Conservation (phyloP, 2,888 invertebrate species). For the Drosophila meridionalis region DNA sequence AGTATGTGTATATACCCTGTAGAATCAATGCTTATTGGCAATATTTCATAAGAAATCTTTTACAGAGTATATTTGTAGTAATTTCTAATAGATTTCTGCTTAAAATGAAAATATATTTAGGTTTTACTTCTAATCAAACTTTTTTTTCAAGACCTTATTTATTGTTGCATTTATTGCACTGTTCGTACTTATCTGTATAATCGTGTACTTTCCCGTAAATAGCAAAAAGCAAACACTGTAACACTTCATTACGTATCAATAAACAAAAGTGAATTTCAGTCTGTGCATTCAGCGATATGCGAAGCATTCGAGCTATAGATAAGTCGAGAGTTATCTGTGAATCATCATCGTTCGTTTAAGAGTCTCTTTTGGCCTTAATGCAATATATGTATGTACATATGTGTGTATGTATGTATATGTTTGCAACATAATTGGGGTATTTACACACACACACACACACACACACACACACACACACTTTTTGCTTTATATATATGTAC, state of each 20-base stretch:
- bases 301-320: neutral
- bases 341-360: neutral
- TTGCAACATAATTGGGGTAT: slow-evolving; percentile 2
- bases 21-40: too few species aligned
- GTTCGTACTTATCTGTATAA: neutral
- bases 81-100: too few species aligned
- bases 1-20: too few species aligned
- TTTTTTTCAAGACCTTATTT: too few species aligned
- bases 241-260: neutral
- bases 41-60: too few species aligned
- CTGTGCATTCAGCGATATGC: neutral
- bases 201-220: slow-evolving; percentile 8
- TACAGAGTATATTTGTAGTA: too few species aligned
- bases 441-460: neutral
- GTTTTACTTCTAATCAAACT: too few species aligned
- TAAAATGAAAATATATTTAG: too few species aligned
- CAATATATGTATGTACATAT: neutral
- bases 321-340: slow-evolving; percentile 6
- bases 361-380: neutral
- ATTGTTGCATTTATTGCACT: too few species aligned
- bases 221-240: neutral
- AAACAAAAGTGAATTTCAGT: slow-evolving; percentile 1
- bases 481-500: neutral
- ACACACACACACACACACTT: neutral
- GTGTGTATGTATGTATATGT: neutral